A percentile compares a stretch with the other conserved stretches of the same genome.
Evolutionary conservation across 2,113 vertebrate species (phyloP).

Genomic region (Melozone crissalis): DNA sequence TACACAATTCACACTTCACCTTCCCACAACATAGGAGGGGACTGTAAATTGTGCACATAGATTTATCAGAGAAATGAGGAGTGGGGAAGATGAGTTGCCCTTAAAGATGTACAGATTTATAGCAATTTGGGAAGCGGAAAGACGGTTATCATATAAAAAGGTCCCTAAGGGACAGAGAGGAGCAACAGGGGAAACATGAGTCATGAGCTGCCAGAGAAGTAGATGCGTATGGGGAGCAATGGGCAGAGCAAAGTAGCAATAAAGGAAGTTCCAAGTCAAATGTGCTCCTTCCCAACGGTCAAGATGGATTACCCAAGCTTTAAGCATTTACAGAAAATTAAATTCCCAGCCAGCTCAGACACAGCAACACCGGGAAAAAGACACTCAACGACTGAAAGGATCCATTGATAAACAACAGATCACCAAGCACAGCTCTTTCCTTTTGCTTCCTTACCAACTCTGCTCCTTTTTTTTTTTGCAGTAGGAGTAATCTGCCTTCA

Average conservation of each 20-base stretch:
- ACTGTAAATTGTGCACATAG: background rate
- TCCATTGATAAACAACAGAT: background rate
- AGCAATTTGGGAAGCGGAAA: slow-evolving; percentile 25
- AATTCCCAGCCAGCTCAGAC: background rate
- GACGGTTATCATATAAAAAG: slow-evolving; percentile 23
- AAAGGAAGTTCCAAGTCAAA: slow-evolving; percentile 61
- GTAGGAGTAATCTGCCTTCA: background rate
- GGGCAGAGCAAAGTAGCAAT: slow-evolving; percentile 60
- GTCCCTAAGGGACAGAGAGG: background rate
- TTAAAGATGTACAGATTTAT: slow-evolving; percentile 53
- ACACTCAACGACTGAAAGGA: background rate
- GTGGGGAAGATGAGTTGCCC: slow-evolving; percentile 26
- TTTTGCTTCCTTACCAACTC: background rate
- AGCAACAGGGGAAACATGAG: slow-evolving; percentile 34
- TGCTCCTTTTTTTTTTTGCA: background rate
- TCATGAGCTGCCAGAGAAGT: slow-evolving; percentile 57
- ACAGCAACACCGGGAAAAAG: background rate
- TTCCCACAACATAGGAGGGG: background rate
- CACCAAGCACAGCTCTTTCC: background rate
- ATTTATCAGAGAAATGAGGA: slow-evolving; percentile 22
- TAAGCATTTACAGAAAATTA: background rate
- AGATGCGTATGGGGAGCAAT: slow-evolving; percentile 42
- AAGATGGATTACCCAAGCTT: background rate
- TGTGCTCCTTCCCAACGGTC: background rate
- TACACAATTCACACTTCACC: background rate